A percentile compares a stretch with the other conserved stretches of the same genome.
Evolutionary conservation across 2,888 invertebrate species (phyloP).

Genomic region (Temnothorax ravouxi): DNA sequence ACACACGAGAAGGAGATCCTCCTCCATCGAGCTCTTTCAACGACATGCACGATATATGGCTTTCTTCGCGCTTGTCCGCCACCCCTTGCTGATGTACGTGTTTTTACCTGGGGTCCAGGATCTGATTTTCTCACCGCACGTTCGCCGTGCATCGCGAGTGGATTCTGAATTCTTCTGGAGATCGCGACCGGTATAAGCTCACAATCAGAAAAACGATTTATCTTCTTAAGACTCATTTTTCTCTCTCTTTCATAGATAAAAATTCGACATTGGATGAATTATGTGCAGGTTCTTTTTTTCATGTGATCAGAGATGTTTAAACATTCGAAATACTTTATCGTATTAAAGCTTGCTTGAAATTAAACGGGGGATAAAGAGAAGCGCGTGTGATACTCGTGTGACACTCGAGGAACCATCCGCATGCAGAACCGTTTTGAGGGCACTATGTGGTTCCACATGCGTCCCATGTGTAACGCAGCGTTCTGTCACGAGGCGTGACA

Average conservation of each 20-base stretch:
- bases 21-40: conserved; percentile 59
- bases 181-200: background rate
- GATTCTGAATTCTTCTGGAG: conserved; percentile 7
- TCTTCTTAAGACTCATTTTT: background rate
- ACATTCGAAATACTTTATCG: background rate
- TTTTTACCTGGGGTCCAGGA: background rate
- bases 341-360: background rate
- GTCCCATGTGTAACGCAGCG: background rate
- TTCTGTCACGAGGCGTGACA: background rate
- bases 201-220: background rate
- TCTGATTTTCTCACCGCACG: background rate
- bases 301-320: background rate
- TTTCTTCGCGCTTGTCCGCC: conserved; percentile 49
- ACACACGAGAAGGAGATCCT: conserved; percentile 64
- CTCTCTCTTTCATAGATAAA: background rate
- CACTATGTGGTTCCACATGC: background rate
- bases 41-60: conserved; percentile 35
- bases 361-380: background rate
- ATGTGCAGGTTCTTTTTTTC: background rate
- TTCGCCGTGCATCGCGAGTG: conserved; percentile 4
- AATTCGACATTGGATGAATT: background rate
- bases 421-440: background rate
- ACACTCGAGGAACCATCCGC: background rate
- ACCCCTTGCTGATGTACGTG: conserved; percentile 8
- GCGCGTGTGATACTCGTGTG: too few species aligned